Evolutionary conservation across 1,140 invertebrate genomes (phyloP).

Genomic region (Heliconius hewitsoni): DNA sequence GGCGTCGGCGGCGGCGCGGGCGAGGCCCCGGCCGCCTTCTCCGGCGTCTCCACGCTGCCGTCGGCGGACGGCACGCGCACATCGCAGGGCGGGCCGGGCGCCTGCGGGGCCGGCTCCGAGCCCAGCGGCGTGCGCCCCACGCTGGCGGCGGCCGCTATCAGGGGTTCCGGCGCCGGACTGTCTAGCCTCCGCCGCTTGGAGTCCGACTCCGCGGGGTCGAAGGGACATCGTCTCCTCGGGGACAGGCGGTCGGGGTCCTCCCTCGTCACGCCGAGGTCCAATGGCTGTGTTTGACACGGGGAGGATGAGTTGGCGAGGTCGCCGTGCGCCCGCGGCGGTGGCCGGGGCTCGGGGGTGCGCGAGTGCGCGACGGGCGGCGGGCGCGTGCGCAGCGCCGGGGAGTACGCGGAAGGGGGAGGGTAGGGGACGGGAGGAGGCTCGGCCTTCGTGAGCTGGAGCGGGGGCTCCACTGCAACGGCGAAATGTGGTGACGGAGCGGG

Average conservation of each 20-base stretch:
- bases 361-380: constrained; percentile 79
- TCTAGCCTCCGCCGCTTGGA: constrained; percentile 63
- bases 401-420: constrained; percentile 80
- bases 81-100: constrained; percentile 81
- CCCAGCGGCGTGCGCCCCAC: constrained; percentile 81
- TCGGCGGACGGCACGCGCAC: constrained; percentile 80
- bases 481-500: constrained; percentile 82
- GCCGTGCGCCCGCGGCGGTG: constrained; percentile 77
- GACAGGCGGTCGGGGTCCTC: constrained; percentile 79
- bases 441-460: constrained; percentile 86
- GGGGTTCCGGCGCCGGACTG: constrained; percentile 68
- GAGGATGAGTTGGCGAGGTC: constrained; percentile 76
- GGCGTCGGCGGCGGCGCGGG: constrained; percentile 64
- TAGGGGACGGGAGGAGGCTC: constrained; percentile 85
- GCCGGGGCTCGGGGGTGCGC: constrained; percentile 64
- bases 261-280: constrained; percentile 86
- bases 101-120: constrained; percentile 78
- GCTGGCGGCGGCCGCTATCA: constrained; percentile 89
- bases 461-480: constrained; percentile 82
- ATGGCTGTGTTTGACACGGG: constrained; percentile 85
- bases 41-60: constrained; percentile 83
- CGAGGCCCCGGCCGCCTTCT: constrained; percentile 80
- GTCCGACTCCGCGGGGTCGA: constrained; percentile 63
- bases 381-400: constrained; percentile 82
- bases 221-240: constrained; percentile 78